Conservation (phyloP, 2,113 vertebrate genomes). For the Microcebus ravelobensis region DNA sequence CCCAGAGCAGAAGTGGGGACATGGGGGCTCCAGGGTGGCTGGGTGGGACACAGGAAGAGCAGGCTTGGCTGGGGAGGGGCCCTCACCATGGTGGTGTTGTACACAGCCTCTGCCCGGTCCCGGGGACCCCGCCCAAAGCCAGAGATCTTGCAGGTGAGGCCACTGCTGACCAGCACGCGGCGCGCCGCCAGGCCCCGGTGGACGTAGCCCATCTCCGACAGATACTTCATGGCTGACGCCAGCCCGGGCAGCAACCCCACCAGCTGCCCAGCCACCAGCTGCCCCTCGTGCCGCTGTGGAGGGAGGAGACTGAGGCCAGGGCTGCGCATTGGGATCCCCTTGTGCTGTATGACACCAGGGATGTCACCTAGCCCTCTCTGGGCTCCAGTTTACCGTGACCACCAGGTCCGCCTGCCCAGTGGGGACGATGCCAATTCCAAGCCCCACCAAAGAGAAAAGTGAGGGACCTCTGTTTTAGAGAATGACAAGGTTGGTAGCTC, state of each 20-base stretch:
- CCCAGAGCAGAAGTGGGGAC: accelerated
- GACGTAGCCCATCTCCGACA: conserved; percentile 97
- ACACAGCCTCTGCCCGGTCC: conserved; percentile 95
- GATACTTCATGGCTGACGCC: conserved; percentile 96
- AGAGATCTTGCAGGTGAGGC: conserved; percentile 94
- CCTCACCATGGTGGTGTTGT: conserved; percentile 96
- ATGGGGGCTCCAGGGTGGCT: background rate
- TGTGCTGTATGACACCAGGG: background rate
- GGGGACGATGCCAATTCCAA: background rate
- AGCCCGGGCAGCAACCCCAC: conserved; percentile 93
- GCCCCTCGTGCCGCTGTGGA: conserved; percentile 93
- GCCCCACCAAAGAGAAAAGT: background rate
- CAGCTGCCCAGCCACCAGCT: conserved; percentile 91
- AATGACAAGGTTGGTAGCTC: accelerated
- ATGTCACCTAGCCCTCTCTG: background rate
- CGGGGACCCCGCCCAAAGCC: conserved; percentile 93
- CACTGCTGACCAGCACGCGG: conserved; percentile 93
- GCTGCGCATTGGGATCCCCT: background rate
- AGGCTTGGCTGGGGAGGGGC: no score
- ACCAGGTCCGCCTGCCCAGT: background rate
- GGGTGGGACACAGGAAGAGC: background rate
- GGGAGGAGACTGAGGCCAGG: background rate
- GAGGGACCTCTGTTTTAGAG: background rate
- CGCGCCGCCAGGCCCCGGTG: conserved; percentile 95
- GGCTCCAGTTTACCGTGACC: background rate